Evolutionary conservation across 1,140 invertebrate species (phyloP), one percentile per base, ranked within the genome.

Genomic region (Drosophila yakuba): DNA sequence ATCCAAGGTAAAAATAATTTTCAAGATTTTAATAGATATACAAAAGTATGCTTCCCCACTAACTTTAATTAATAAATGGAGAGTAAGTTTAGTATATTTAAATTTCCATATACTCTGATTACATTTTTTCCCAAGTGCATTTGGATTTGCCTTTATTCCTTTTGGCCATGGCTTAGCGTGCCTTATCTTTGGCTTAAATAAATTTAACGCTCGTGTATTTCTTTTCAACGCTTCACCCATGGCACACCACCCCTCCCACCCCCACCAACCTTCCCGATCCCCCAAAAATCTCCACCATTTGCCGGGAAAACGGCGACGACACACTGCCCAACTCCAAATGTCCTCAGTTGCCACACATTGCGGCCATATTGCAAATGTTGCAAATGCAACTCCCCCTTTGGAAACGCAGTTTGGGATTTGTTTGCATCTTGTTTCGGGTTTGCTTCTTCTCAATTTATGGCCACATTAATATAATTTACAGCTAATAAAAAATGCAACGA

Each of bases 391-490:
- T 20, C 32, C 10, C 7, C 39, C 35, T 43, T 7, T 25, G 43
- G 23, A 48, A 44, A 57, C 71, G 54, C 64, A 72, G 80, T 68
- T 80, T 77, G 17, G 55, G 52, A 56, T 61, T 81, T 66, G 66
- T 69, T 77, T 75, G 74, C 81, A 61, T 74, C 81, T 80, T 80
- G 68, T 85, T 81, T 74, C 69, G 62, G 25, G 36, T 44, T 56
- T 47, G 41, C 69, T 88, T 80, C 67, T 67, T 50, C 78, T 88
- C 67, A 77, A 88, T 88, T 88, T 88, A 89, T 88, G 78, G 80
- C 84, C 84, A 89, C 84, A 88, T 88, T 88, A 88, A 88, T 84
- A 80, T 83, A 88, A 88, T 88, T 84, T 88, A 88, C 83, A 89
- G 83, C 83, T 89, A 84, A 88, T 88, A 88, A 88, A 88, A 89